phyloP scores from a whole-genome alignment of 2,797 vertebrate species.

The Lacerta viridis region DNA sequence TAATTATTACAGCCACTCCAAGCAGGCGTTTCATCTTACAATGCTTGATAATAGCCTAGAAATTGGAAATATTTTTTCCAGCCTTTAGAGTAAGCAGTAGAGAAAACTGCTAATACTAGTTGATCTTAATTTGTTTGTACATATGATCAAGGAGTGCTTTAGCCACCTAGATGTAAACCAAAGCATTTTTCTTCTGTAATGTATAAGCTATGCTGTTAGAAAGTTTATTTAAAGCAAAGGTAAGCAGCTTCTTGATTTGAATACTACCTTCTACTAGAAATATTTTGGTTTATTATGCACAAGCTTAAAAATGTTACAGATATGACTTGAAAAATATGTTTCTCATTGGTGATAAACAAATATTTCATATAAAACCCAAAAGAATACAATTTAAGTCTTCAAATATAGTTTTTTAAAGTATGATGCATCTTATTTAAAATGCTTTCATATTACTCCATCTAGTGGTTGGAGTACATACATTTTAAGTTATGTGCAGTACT shows the following conservation, averaged over 20 bases:
- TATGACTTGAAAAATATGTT: neutral
- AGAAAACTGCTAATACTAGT: neutral
- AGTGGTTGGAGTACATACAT: slow-evolving; percentile 21
- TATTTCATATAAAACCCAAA: neutral
- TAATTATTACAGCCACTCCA: neutral
- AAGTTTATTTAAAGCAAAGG: neutral
- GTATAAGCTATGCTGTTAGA: neutral
- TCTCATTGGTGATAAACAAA: neutral
- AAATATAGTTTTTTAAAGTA: neutral
- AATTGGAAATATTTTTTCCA: neutral
- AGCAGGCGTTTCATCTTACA: neutral
- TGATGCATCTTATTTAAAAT: neutral
- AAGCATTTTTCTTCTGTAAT: neutral
- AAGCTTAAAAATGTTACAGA: neutral
- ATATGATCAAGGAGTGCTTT: neutral
- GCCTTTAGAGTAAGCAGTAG: neutral
- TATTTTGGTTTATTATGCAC: neutral
- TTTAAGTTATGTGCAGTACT: neutral
- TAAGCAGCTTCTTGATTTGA: neutral
- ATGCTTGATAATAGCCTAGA: neutral
- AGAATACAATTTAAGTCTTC: slow-evolving; percentile 1
- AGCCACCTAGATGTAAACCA: neutral
- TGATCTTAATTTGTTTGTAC: neutral
- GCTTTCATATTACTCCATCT: slow-evolving; percentile 32
- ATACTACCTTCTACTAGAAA: neutral